Base-by-base conservation (phyloP, 1,140 invertebrate genomes). In the Hycleus cichorii region DNA sequence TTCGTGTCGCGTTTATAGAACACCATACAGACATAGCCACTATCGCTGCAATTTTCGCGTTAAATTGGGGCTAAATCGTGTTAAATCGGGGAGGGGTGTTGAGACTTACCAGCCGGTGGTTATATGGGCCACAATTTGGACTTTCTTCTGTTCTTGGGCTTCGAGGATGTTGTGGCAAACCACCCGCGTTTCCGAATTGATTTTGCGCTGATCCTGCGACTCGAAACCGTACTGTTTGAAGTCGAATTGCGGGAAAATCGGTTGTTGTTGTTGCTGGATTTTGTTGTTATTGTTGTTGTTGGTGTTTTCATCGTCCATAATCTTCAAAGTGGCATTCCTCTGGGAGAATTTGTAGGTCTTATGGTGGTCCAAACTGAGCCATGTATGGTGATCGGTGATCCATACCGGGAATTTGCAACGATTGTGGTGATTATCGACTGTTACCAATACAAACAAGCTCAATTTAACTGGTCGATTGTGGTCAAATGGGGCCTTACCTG, bases 21-120 rank as follows among this genome's bases (percentile, higher is more conserved):
- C 65, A 83, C 81, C 81, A 92, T 86, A 74, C 91, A 94, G 69
- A 90, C 84, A 76, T 88, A 92, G 24, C 90, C 90, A 57, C 87
- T 91, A 71, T 88, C 84, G 70, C 91, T 93, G 80, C 12, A 57
- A 57, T 32, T 32, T 32, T 32, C 4, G 43, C 1, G 43, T 44
- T 11, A 18, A 18, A 10, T 44, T 12, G 18, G 1, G 43, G 2
- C n/a, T 4, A 6, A 44, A 24, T 2, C 4, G 18, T 47, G 7
- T n/a, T 18, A 18, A 18, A 18, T 18, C 18, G 18, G 18, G 12
- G n/a, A 1, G 18, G 18, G 18, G 18, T 18, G 18, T 18, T 18
- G 18, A 2, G 18, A 40, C 78, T 82, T 67, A 88, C 87, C 87
- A 89, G 76, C 86, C 87, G n/a, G 81, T 79, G 0, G 86, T 88